Percentiles rank a stretch among this genome's conserved stretches.
Conservation (phyloP, 2,888 invertebrate genomes). For the Phania funesta region DNA sequence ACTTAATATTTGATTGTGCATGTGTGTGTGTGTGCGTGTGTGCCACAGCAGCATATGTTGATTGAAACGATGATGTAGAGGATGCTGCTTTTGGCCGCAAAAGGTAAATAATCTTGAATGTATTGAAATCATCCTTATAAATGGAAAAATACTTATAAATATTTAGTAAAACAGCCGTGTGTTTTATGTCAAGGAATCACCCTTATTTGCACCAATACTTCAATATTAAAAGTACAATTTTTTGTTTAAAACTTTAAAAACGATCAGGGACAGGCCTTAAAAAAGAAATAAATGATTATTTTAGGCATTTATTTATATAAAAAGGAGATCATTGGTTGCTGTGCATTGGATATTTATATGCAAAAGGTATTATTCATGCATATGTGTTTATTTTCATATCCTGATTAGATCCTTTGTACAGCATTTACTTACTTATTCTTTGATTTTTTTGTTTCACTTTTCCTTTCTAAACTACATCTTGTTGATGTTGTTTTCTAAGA, state of each 20-base stretch:
- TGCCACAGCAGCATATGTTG: conserved; percentile 53
- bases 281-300: conserved; percentile 39
- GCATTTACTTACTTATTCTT: not conserved
- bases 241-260: not conserved
- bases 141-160: conserved; percentile 2
- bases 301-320: conserved; percentile 13
- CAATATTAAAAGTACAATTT: not conserved
- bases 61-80: conserved; percentile 29
- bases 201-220: conserved; percentile 39
- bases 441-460: conserved; percentile 35
- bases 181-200: conserved; percentile 63
- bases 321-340: not conserved
- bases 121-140: conserved; percentile 36
- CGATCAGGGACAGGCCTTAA: conserved; percentile 2
- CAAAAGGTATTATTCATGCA: conserved; percentile 43
- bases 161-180: conserved; percentile 59
- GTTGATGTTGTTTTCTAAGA: conserved; percentile 20
- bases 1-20: not conserved
- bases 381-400: conserved; percentile 38
- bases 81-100: conserved; percentile 57
- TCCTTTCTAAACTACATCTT: conserved; percentile 19
- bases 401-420: conserved; percentile 39
- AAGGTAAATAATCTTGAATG: conserved; percentile 61
- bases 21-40: not conserved
- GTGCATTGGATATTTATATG: conserved; percentile 32